phyloP scores from a whole-genome alignment of 2,797 vertebrate genomes.

The Chelidonichthys spinosus region DNA sequence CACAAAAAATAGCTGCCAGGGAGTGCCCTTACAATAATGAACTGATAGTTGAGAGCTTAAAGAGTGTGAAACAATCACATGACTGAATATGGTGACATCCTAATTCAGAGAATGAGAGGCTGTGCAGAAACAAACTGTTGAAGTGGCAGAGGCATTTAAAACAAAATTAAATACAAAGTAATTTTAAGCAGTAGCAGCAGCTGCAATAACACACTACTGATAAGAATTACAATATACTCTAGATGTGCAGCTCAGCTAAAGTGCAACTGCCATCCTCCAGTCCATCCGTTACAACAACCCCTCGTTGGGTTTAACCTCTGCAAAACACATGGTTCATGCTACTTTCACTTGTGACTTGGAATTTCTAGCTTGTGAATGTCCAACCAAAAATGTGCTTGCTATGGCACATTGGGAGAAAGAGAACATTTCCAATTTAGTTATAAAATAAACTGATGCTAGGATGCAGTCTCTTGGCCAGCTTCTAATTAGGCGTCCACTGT shows the following conservation, averaged over 20 bases:
- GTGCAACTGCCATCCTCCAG: background rate
- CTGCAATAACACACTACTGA: background rate
- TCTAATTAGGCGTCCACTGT: no score
- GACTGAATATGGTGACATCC: background rate
- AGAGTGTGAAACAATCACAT: background rate
- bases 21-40: background rate
- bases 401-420: no score
- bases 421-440: no score
- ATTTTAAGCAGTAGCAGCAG: background rate
- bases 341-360: no score
- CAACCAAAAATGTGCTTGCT: no score
- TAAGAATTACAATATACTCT: background rate
- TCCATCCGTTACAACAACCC: no score
- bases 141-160: no score
- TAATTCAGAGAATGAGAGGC: background rate
- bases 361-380: no score
- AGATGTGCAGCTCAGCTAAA: background rate
- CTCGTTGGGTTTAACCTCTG: no score
- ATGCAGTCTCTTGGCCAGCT: no score
- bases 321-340: no score
- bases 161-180: background rate
- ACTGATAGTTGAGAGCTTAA: slow-evolving; percentile 4
- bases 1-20: background rate
- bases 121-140: background rate
- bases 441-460: no score